Evolutionary conservation across 2,113 vertebrate species (phyloP), one percentile per base, ranked within the genome.

Genomic region (Phyllostomus hastatus): DNA sequence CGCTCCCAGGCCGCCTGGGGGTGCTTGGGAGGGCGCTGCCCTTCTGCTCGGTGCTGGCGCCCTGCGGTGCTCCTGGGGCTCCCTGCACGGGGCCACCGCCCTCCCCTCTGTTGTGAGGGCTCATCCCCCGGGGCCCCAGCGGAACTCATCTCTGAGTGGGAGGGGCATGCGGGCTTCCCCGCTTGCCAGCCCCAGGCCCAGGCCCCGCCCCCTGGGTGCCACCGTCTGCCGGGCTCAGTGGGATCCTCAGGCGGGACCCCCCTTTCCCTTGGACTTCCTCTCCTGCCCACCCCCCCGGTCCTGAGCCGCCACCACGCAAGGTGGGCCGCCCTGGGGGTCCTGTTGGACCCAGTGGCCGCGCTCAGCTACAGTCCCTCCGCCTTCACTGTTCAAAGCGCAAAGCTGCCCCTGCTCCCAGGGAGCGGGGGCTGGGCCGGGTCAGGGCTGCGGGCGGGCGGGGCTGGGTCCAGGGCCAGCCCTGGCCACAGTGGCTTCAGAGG

Each of bases 81-180:
- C 31, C 70, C 69, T 48, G 43, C 11, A 9, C 12, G 1, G 28
- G 35, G 20, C 61, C 31, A 43, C 5, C 4, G 6, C 33, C 64
- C 35, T 38, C 22, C 31, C 22, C 31, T 1, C 73, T 11, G 46
- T 1, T 10, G 43, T 12, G 28, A 12, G 22, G 72, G 35, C 12
- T 26, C 61, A n/a, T 31, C 80, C 14, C 14, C 52, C 20, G 38
- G 72, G 43, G 5, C 16, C n/a, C 28, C 35, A 26, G 28, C 7
- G 33, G 22, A 61, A 4, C 17, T 35, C 46, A 10, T 2, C 22
- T 48, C 38, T 38, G 59, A 38, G 35, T 0, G 7, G 16, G 12
- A 41, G 7, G 5, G 17, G 35, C 7, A 0, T 1, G 3, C 41
- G 35, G 4, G 15, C 24, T 3, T n/a, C n/a, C 20, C 16, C 20